Conservation (phyloP, 2,113 vertebrate genomes). For the Australoheros scitulus region DNA sequence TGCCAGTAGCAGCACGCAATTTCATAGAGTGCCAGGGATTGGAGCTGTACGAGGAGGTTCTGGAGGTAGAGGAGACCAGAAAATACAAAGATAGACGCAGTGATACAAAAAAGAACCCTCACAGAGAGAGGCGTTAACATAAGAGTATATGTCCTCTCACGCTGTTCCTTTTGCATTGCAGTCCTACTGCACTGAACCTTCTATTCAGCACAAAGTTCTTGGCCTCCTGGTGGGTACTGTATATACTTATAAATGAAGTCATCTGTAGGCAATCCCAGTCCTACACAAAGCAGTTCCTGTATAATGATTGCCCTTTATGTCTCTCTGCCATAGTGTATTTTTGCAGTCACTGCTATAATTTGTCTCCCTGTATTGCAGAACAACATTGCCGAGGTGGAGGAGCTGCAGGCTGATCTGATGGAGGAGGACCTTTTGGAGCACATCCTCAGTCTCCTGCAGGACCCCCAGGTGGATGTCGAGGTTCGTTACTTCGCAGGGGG, state of each 20-base stretch:
- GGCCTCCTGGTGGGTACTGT: constrained; percentile 88
- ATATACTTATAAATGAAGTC: background rate
- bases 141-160: background rate
- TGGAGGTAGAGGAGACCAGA: constrained; percentile 82
- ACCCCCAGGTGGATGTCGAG: constrained; percentile 82
- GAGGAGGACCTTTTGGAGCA: constrained; percentile 92
- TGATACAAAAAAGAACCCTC: background rate
- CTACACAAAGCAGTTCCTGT: background rate
- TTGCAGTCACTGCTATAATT: background rate
- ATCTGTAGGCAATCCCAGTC: background rate
- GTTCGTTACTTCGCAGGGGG: constrained; percentile 95
- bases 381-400: constrained; percentile 94
- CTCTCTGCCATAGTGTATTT: background rate
- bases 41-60: constrained; percentile 92
- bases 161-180: constrained; percentile 58
- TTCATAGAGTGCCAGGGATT: constrained; percentile 94
- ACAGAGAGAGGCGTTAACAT: background rate
- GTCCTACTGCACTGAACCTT: constrained; percentile 88
- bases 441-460: constrained; percentile 86
- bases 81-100: background rate
- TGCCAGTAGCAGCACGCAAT: constrained; percentile 86
- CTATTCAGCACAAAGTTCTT: constrained; percentile 91
- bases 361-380: constrained; percentile 76
- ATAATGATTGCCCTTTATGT: background rate
- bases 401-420: constrained; percentile 88